Base-by-base conservation (phyloP, 2,888 invertebrate genomes). In the Nymphalis polychloros region DNA sequence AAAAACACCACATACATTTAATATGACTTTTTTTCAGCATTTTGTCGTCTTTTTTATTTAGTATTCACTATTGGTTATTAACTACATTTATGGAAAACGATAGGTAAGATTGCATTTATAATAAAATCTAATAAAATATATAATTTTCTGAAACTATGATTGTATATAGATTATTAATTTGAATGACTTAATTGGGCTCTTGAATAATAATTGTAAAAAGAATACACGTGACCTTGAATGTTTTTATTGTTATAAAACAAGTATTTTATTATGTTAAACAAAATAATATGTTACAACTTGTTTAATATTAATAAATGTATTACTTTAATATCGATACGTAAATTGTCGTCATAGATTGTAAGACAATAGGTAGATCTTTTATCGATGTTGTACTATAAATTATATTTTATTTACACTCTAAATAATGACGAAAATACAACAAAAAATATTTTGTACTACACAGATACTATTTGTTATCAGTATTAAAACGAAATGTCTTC, bases 31-130 rank as follows among this genome's bases (percentile, higher is more conserved):
- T 81, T 89, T 90, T 89, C 90, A 90, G 89, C 85, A 72, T 73
- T 77, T 81, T 81, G 73, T 57, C 65, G 31, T 57, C 64, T 50
- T 53, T 64, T 50, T 62, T 50, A 60, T 64, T 61, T 64, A 57
- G 47, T 62, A 60, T 57, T 57, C 16, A 23, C 27, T 31, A 46
- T 47, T 23, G 46, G 27, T 19, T 57, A 49, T 57, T 41, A 31
- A 31, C 55, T n/a, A 35, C 55, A 35, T 57, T 57, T 35, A 35
- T 78, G 72, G 79, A 76, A 81, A 81, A 84, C 75, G 79, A 82
- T 88, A 84, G 89, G 89, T 89, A 89, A 89, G 89, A 87, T 73
- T 75, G 74, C 82, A 81, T 84, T 82, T 84, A 78, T 83, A 57
- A 64, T 61, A 63, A 57, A 3, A 41, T 10, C 6, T 48, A n/a